phyloP scores from a whole-genome alignment of 2,113 vertebrate genomes.

The Centropus bengalensis region DNA sequence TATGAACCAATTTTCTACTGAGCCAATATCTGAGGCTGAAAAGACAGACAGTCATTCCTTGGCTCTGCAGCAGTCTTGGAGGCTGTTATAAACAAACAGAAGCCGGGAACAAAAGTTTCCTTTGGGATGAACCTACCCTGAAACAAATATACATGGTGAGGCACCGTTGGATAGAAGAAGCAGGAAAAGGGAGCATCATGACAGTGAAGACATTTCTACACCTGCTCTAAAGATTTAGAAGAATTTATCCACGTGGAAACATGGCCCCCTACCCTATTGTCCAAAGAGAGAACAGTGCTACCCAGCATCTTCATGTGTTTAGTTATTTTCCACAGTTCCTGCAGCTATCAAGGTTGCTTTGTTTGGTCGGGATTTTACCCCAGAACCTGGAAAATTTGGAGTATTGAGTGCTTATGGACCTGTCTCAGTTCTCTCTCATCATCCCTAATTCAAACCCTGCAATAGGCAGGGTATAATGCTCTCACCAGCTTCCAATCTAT shows the following conservation, averaged over 20 bases:
- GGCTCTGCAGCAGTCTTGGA: constrained; percentile 28
- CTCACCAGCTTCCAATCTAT: background rate
- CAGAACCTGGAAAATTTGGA: background rate
- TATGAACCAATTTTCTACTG: background rate
- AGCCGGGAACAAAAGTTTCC: constrained; percentile 31
- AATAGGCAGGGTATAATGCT: background rate
- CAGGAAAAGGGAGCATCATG: background rate
- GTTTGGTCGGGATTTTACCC: background rate
- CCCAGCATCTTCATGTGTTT: background rate
- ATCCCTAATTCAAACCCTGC: background rate
- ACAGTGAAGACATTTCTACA: background rate
- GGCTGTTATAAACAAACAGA: constrained; percentile 36
- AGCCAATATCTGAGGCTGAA: background rate
- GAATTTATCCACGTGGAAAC: background rate
- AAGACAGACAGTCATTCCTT: constrained; percentile 25
- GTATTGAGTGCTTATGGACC: background rate
- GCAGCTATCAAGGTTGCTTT: background rate
- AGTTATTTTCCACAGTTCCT: background rate
- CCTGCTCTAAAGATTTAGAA: background rate
- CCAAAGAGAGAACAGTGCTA: background rate
- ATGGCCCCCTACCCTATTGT: background rate
- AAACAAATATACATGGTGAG: background rate
- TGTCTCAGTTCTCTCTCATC: background rate
- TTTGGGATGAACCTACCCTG: constrained; percentile 9
- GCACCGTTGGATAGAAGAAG: background rate